Conservation (phyloP, 2,113 vertebrate genomes). For the Procapra przewalskii region DNA sequence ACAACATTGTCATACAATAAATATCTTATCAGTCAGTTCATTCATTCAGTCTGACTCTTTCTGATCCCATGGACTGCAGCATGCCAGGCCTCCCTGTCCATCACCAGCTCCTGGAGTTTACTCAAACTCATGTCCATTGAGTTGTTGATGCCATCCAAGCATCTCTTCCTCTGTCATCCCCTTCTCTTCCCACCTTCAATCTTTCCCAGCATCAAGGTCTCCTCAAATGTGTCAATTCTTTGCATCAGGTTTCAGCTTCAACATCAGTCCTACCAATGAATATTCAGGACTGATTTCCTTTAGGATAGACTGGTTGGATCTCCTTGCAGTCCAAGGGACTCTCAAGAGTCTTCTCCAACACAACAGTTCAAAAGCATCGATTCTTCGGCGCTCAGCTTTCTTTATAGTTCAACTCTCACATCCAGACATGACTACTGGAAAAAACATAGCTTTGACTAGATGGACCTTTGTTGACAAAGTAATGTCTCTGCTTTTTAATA, state of each 20-base stretch:
- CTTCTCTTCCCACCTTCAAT: neutral
- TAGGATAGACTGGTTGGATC: neutral
- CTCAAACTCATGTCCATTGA: neutral
- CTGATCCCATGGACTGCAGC: rapidly evolving
- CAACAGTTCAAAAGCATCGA: neutral
- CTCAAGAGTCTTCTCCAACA: neutral
- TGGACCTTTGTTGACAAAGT: neutral
- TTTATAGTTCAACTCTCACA: neutral
- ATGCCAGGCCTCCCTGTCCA: neutral
- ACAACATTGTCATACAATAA: neutral
- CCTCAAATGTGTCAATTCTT: neutral
- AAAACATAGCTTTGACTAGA: neutral
- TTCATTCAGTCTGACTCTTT: neutral
- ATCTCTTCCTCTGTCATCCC: neutral
- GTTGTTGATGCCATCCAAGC: neutral
- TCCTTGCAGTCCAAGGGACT: neutral
- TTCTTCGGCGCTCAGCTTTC: neutral
- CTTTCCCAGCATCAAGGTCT: neutral
- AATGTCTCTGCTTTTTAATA: neutral
- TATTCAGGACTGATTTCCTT: neutral
- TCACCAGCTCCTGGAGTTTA: neutral
- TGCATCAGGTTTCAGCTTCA: neutral
- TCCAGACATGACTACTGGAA: neutral
- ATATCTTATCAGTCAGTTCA: neutral
- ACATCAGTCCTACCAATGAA: neutral